Conservation (phyloP, 2,113 vertebrate genomes). For the Pavo muticus region DNA sequence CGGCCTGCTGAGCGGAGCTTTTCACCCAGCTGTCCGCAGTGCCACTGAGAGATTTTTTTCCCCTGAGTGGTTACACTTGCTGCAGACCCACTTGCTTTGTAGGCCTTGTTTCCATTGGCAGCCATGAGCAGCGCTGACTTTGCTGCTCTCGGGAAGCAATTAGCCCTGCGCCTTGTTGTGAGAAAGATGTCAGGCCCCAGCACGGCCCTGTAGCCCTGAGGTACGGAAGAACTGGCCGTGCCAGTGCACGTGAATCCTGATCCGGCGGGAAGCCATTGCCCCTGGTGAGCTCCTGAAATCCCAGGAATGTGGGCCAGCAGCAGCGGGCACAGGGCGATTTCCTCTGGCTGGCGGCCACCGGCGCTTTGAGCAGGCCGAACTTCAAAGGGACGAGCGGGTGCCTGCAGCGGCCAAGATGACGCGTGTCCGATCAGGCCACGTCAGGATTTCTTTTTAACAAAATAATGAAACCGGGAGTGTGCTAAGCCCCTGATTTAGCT, state of each 20-base stretch:
- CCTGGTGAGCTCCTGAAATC: neutral
- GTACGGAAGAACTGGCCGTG: slow-evolving; percentile 15
- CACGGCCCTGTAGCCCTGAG: slow-evolving; percentile 19
- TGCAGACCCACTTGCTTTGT: neutral
- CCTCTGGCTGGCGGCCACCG: slow-evolving; percentile 13
- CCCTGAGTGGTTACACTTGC: neutral
- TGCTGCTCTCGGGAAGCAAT: slow-evolving; percentile 49
- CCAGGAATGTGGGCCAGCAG: neutral
- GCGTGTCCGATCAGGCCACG: slow-evolving; percentile 7
- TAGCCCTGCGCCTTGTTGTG: slow-evolving; percentile 33
- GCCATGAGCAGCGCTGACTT: slow-evolving; percentile 45
- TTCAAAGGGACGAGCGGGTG: slow-evolving; percentile 34
- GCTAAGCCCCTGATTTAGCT: slow-evolving; percentile 29
- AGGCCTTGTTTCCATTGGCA: slow-evolving; percentile 46
- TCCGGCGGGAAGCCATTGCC: slow-evolving; percentile 1
- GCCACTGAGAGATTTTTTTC: slow-evolving; percentile 28
- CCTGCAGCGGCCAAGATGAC: neutral
- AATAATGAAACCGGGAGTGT: neutral
- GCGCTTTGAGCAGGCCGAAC: neutral
- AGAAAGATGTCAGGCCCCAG: slow-evolving; percentile 31
- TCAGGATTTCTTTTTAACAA: neutral
- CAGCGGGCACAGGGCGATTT: neutral
- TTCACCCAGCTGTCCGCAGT: neutral
- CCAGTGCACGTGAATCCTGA: neutral
- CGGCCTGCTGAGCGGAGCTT: slow-evolving; percentile 26